phyloP scores from a whole-genome alignment of 2,888 invertebrate genomes.

The Scaptomyza flava region DNA sequence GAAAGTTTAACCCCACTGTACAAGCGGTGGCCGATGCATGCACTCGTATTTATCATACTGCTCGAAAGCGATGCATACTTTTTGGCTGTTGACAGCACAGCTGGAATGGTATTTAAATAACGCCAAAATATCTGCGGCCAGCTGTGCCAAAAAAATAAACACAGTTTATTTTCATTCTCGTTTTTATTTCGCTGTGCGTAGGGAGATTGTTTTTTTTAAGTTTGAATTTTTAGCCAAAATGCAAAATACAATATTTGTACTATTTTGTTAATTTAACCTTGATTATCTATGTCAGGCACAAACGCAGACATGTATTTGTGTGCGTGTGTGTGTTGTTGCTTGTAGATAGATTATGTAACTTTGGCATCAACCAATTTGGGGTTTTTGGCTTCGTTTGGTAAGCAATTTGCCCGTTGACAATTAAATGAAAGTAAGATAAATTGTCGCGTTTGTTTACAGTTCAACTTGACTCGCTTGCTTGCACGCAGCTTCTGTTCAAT shows the following conservation, averaged over 20 bases:
- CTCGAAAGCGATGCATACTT: conserved; percentile 49
- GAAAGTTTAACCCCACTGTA: background rate
- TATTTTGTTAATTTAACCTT: conserved; percentile 69
- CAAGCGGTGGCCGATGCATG: conserved; percentile 17
- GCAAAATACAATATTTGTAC: conserved; percentile 24
- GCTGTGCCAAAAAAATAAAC: conserved; percentile 41
- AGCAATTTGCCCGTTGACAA: conserved; percentile 78
- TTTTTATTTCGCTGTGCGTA: background rate
- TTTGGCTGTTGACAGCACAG: conserved; percentile 28
- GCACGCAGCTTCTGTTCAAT: conserved; percentile 49
- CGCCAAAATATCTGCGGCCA: conserved; percentile 38
- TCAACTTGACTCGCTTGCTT: conserved; percentile 65
- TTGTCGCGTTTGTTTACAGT: conserved; percentile 80
- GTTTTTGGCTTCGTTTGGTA: conserved; percentile 54
- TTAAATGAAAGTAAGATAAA: conserved; percentile 81
- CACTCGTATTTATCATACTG: conserved; percentile 45
- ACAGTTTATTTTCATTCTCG: conserved; percentile 20
- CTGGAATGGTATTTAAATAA: conserved; percentile 48
- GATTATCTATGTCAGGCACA: conserved; percentile 61
- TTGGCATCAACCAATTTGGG: conserved; percentile 46
- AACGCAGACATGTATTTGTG: conserved; percentile 10
- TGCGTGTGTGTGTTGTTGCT: background rate
- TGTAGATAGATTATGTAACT: conserved; percentile 41
- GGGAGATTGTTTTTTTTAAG: conserved; percentile 8
- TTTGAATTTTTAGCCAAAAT: conserved; percentile 8